Percentiles rank a stretch among this genome's conserved stretches.
Conservation (phyloP, 1,140 invertebrate species). For the Solenopsis fugax region DNA sequence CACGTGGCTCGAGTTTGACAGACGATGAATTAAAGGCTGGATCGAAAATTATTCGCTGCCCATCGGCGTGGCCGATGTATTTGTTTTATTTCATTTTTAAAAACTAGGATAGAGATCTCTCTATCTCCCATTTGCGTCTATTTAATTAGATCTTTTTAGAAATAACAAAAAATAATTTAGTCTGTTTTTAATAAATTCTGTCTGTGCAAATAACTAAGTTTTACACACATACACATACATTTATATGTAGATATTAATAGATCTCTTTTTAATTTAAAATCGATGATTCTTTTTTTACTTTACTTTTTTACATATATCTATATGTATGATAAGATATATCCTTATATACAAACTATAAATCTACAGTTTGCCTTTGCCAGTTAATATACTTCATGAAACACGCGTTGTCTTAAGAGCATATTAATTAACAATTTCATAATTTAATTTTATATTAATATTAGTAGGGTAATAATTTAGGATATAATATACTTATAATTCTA, state of each 20-base stretch:
- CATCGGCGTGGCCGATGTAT: background rate
- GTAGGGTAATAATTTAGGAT: too few relatives aligned
- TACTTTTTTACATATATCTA: too few relatives aligned
- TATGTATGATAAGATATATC: too few relatives aligned
- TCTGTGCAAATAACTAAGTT: background rate
- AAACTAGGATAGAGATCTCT: background rate
- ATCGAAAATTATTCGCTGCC: background rate
- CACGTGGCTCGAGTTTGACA: slow-evolving; percentile 9
- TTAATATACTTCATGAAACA: too few relatives aligned
- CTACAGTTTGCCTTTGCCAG: too few relatives aligned
- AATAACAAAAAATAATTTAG: background rate
- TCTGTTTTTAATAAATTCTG: background rate
- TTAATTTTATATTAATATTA: too few relatives aligned
- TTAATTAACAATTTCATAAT: too few relatives aligned
- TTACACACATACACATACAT: too few relatives aligned
- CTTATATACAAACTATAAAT: too few relatives aligned
- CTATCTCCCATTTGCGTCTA: background rate
- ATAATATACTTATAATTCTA: background rate
- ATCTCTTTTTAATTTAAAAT: background rate
- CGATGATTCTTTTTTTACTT: too few relatives aligned
- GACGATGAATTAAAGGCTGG: background rate
- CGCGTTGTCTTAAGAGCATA: too few relatives aligned
- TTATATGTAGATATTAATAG: too few relatives aligned
- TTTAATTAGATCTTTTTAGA: background rate
- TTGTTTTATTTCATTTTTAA: background rate